phyloP scores from a whole-genome alignment of 2,113 vertebrate genomes.

The Morone chrysops region DNA sequence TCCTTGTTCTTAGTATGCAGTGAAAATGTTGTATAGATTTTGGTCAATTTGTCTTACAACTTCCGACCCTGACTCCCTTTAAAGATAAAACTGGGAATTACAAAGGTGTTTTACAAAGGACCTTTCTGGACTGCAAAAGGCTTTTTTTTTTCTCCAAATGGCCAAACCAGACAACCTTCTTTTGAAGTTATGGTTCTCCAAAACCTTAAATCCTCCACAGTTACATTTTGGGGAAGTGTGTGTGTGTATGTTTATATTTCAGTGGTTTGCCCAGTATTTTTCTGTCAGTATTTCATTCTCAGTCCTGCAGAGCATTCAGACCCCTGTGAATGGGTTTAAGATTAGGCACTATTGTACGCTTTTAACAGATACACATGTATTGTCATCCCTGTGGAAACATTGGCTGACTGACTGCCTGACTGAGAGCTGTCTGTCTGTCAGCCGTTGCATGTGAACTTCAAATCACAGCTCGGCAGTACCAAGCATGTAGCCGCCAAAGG shows the following conservation, averaged over 20 bases:
- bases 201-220: neutral
- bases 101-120: neutral
- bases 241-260: neutral
- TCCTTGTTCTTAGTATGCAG: neutral
- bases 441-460: slow-evolving; percentile 82
- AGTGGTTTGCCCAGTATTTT: slow-evolving; percentile 25
- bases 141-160: neutral
- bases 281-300: slow-evolving; percentile 40
- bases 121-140: neutral
- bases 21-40: neutral
- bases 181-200: slow-evolving; percentile 11
- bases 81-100: neutral
- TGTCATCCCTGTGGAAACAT: slow-evolving; percentile 68
- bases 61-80: neutral
- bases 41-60: neutral
- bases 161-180: neutral
- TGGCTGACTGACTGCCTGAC: slow-evolving; percentile 73
- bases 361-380: slow-evolving; percentile 69
- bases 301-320: slow-evolving; percentile 49
- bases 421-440: slow-evolving; percentile 83
- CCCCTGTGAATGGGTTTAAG: slow-evolving; percentile 47
- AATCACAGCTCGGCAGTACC: slow-evolving; percentile 76
- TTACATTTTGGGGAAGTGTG: neutral
- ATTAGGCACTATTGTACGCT: slow-evolving; percentile 57
- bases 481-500: slow-evolving; percentile 83